Percentiles rank a stretch among this genome's conserved stretches.
Evolutionary conservation across 2,888 invertebrate species (phyloP).

Genomic region (Drosophila buzzatii): DNA sequence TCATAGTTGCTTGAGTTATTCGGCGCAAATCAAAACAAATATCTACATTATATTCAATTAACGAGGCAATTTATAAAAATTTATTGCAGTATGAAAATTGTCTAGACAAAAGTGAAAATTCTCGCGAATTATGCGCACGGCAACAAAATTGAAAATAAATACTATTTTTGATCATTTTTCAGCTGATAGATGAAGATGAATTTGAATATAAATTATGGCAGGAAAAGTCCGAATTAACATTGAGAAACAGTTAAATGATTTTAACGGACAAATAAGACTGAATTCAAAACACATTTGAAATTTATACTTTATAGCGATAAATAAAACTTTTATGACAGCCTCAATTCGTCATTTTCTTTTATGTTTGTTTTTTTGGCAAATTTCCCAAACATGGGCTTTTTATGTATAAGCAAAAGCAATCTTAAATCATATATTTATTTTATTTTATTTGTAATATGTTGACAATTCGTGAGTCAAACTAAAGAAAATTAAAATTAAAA

Average conservation of each 20-base stretch:
- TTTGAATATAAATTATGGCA: background rate
- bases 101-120: conserved; percentile 46
- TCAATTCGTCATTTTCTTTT: background rate
- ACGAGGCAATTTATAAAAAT: conserved; percentile 48
- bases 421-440: background rate
- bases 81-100: conserved; percentile 48
- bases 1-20: conserved; percentile 44
- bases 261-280: background rate
- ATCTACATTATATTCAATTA: conserved; percentile 53
- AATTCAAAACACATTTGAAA: background rate
- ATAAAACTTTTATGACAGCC: background rate
- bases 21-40: conserved; percentile 53
- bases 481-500: too few relatives aligned
- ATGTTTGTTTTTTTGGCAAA: background rate
- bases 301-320: background rate
- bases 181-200: background rate
- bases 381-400: background rate
- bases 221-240: background rate
- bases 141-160: conserved; percentile 15
- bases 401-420: background rate
- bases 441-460: too few relatives aligned
- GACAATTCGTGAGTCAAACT: too few relatives aligned
- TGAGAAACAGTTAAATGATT: background rate
- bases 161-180: background rate
- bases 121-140: conserved; percentile 46